Percentiles rank a stretch among this genome's conserved stretches.
phyloP scores from a whole-genome alignment of 2,888 invertebrate species.

The Nyleta sp. region DNA sequence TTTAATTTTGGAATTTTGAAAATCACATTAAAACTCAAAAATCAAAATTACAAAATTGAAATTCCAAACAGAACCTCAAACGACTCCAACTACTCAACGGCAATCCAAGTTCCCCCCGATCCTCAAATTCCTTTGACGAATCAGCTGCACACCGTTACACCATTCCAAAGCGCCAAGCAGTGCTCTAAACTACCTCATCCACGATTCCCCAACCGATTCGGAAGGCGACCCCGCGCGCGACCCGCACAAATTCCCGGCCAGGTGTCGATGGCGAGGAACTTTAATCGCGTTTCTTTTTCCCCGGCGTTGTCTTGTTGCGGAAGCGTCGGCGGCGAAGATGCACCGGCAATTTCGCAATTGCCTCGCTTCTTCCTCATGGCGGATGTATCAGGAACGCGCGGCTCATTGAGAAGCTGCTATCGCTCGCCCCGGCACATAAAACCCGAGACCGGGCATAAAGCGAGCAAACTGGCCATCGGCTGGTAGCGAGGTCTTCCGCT shows the following conservation, averaged over 20 bases:
- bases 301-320: constrained; percentile 46
- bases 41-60: too few species aligned
- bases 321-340: constrained; percentile 33
- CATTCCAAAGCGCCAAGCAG: too few species aligned
- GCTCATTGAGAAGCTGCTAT: constrained; percentile 49
- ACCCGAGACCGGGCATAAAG: constrained; percentile 68
- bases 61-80: too few species aligned
- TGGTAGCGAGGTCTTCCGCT: constrained; percentile 63
- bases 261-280: constrained; percentile 43
- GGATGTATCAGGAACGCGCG: constrained; percentile 39
- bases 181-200: neutral
- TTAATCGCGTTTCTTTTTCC: constrained; percentile 37
- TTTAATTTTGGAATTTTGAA: too few species aligned
- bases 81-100: too few species aligned
- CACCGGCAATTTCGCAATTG: constrained; percentile 47
- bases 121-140: too few species aligned
- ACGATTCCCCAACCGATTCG: neutral
- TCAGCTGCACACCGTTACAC: too few species aligned
- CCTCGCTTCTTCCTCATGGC: constrained; percentile 39
- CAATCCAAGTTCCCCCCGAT: too few species aligned
- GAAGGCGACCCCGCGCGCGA: constrained; percentile 8
- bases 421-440: constrained; percentile 67
- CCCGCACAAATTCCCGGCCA: constrained; percentile 25
- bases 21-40: too few species aligned
- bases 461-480: constrained; percentile 65